These are phyloP conservation scores for Enoplosus armatus DNA, from an alignment of 2,797 vertebrate genomes.

Conservation along the genomic window DNA sequence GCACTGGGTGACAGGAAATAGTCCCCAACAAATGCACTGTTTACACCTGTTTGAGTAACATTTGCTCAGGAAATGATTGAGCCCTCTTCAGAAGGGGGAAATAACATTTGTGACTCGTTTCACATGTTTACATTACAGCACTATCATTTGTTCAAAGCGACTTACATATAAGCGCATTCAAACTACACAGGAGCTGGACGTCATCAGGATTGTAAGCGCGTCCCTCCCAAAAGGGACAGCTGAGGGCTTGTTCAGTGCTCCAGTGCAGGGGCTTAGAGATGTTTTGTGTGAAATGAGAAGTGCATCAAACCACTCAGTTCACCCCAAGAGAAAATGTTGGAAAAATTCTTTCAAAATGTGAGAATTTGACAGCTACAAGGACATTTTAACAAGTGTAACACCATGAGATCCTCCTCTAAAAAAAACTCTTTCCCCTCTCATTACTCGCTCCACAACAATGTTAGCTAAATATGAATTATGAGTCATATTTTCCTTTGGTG, in stretches of 20 bases:
- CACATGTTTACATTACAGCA: too few species aligned
- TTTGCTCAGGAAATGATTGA: neutral
- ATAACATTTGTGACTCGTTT: neutral
- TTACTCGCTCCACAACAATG: neutral
- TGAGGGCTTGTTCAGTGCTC: too few species aligned
- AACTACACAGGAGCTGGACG: too few species aligned
- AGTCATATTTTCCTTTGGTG: neutral
- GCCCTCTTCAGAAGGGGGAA: too few species aligned
- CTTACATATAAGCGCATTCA: neutral
- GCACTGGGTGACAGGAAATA: neutral
- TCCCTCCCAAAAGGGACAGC: too few species aligned
- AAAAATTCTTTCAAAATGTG: too few species aligned
- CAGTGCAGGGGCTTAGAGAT: too few species aligned
- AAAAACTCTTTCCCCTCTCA: neutral
- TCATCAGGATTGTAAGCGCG: neutral
- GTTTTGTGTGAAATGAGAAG: too few species aligned
- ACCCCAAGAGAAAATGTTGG: neutral
- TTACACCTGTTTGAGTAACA: neutral
- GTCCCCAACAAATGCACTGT: neutral
- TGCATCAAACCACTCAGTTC: neutral
- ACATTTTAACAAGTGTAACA: neutral
- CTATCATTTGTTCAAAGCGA: neutral
- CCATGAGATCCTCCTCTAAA: too few species aligned
- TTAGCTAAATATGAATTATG: neutral
- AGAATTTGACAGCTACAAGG: neutral